Conservation (phyloP, 2,113 vertebrate species). For the Cacatua alba region DNA sequence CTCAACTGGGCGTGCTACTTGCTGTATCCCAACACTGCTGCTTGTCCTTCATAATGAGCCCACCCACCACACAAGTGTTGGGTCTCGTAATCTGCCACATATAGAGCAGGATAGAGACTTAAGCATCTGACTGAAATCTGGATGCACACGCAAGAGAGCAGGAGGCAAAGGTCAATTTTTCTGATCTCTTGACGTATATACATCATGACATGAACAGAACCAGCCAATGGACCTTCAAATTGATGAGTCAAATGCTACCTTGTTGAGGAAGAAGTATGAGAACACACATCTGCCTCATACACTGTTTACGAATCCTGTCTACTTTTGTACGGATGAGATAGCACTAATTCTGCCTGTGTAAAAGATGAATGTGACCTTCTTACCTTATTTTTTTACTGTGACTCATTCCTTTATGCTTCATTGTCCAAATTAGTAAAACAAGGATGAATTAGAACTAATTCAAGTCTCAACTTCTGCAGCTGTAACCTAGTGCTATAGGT, state of each 20-base stretch:
- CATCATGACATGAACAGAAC: background rate
- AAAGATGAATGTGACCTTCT: background rate
- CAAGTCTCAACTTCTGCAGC: background rate
- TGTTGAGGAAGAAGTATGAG: background rate
- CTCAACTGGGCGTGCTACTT: background rate
- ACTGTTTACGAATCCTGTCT: background rate
- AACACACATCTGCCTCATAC: background rate
- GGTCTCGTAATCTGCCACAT: background rate
- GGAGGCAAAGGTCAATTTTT: background rate
- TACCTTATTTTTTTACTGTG: background rate
- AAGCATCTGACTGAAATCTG: background rate
- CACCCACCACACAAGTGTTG: background rate
- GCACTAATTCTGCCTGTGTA: background rate
- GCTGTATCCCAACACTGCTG: background rate
- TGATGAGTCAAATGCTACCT: background rate
- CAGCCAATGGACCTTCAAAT: background rate
- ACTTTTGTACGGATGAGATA: background rate
- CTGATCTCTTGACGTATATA: background rate
- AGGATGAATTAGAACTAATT: background rate
- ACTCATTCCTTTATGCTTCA: background rate
- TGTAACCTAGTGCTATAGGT: background rate
- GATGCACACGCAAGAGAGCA: background rate
- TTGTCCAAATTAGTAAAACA: constrained; percentile 3
- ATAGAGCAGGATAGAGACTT: background rate
- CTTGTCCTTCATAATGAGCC: background rate